A percentile compares a stretch with the other conserved stretches of the same genome.
Conservation (phyloP, 2,888 invertebrate species). For the Noctuana brunneofusca region DNA sequence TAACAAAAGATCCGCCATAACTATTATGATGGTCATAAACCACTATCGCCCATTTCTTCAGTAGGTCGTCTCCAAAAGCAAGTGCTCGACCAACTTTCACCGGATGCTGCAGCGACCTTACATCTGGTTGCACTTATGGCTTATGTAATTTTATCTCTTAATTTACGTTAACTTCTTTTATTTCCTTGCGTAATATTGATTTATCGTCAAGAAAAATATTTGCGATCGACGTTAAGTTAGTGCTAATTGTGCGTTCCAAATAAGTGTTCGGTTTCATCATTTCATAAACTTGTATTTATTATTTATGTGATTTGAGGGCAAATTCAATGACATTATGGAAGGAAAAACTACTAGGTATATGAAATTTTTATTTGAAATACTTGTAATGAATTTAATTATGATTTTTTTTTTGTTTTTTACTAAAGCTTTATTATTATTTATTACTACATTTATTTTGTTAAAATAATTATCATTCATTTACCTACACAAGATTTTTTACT, state of each 20-base stretch:
- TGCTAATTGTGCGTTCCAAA: slow-evolving; percentile 1
- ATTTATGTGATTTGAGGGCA: too few relatives aligned
- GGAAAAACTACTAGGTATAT: not conserved
- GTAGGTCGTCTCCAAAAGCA: slow-evolving; percentile 31
- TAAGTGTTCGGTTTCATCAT: not conserved
- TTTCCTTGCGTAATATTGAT: slow-evolving; percentile 10
- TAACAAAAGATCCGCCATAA: not conserved
- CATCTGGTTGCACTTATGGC: slow-evolving; percentile 16
- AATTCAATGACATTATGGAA: not conserved
- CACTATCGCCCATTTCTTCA: slow-evolving; percentile 23
- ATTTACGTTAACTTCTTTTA: slow-evolving; percentile 10
- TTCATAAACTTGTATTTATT: too few relatives aligned
- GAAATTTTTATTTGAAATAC: too few relatives aligned
- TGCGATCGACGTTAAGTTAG: not conserved
- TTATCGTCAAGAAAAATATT: not conserved
- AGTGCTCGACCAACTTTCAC: slow-evolving; percentile 27
- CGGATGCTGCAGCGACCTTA: slow-evolving; percentile 21
- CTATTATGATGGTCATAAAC: slow-evolving; percentile 6
- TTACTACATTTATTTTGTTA: too few relatives aligned
- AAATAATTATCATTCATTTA: too few relatives aligned
- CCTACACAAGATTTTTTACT: too few relatives aligned
- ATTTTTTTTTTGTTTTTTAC: too few relatives aligned
- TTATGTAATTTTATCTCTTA: slow-evolving; percentile 10
- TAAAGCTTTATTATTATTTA: too few relatives aligned
- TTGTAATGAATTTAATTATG: too few relatives aligned